Evolutionary conservation across 1,140 invertebrate genomes (phyloP).

Genomic region (Olivierus martensii): DNA sequence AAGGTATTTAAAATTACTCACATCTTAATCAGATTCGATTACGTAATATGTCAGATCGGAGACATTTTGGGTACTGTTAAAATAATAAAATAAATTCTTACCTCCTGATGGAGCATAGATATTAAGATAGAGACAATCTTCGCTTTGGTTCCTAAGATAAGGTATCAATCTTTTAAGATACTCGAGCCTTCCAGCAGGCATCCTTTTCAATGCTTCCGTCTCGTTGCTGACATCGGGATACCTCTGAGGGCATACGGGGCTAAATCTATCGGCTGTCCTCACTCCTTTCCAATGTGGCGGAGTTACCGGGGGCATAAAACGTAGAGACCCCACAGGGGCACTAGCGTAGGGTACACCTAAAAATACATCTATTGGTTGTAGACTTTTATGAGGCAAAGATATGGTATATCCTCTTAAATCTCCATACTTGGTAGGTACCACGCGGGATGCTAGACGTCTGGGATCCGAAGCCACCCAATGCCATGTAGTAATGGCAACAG

Average conservation of each 20-base stretch:
- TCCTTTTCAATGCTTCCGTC: slow-evolving; percentile 40
- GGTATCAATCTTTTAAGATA: slow-evolving; percentile 58
- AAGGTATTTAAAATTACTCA: too few relatives aligned
- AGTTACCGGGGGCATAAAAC: slow-evolving; percentile 43
- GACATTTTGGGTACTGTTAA: too few relatives aligned
- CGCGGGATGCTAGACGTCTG: slow-evolving; percentile 36
- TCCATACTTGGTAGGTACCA: slow-evolving; percentile 76
- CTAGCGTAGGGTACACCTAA: slow-evolving; percentile 66
- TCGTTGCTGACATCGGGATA: slow-evolving; percentile 41
- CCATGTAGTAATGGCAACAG: neutral
- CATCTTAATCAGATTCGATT: too few relatives aligned
- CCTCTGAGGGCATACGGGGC: slow-evolving; percentile 70
- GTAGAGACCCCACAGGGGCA: slow-evolving; percentile 50
- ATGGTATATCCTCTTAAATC: slow-evolving; percentile 69
- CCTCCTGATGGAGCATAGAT: slow-evolving; percentile 59
- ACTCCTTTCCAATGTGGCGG: slow-evolving; percentile 78
- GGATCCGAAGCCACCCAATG: slow-evolving; percentile 1
- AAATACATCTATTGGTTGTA: slow-evolving; percentile 38
- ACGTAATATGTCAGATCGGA: too few relatives aligned
- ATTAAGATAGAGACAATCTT: slow-evolving; percentile 87
- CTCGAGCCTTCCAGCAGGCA: slow-evolving; percentile 62
- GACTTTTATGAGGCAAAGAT: neutral
- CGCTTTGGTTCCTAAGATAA: slow-evolving; percentile 58
- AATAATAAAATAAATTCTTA: slow-evolving; percentile 10
- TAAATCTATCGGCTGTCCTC: slow-evolving; percentile 61